Conservation (phyloP, 1,140 invertebrate genomes). For the Calephelis virginiensis region DNA sequence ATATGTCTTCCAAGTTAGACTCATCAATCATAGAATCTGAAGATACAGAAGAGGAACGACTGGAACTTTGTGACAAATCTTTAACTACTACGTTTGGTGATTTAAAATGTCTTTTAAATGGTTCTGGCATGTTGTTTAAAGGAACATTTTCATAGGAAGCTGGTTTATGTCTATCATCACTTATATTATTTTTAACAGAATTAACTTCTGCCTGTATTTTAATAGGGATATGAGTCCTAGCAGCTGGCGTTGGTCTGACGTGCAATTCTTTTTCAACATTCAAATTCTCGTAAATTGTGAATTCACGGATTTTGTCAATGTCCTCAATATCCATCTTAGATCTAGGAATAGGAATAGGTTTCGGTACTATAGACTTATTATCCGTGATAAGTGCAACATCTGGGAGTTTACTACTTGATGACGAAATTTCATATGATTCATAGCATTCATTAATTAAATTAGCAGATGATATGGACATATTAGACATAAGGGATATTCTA, state of each 20-base stretch:
- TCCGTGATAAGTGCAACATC: slow-evolving; percentile 27
- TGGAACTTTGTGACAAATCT: slow-evolving; percentile 40
- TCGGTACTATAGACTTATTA: slow-evolving; percentile 36
- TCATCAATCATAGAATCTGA: slow-evolving; percentile 70
- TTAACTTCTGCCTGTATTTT: background rate
- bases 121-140: slow-evolving; percentile 45
- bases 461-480: slow-evolving; percentile 48
- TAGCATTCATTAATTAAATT: slow-evolving; percentile 67
- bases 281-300: slow-evolving; percentile 65
- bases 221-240: slow-evolving; percentile 54
- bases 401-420: slow-evolving; percentile 24
- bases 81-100: slow-evolving; percentile 27
- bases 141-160: slow-evolving; percentile 58
- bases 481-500: slow-evolving; percentile 43
- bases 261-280: slow-evolving; percentile 39
- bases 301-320: slow-evolving; percentile 20
- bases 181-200: slow-evolving; percentile 30
- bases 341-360: slow-evolving; percentile 45
- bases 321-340: slow-evolving; percentile 30
- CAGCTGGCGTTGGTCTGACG: slow-evolving; percentile 52
- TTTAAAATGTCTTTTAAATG: slow-evolving; percentile 45
- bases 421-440: slow-evolving; percentile 60
- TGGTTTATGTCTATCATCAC: slow-evolving; percentile 37
- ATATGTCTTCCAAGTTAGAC: slow-evolving; percentile 69
- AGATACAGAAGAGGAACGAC: slow-evolving; percentile 59